Evolutionary conservation across 2,797 vertebrate species (phyloP).

Genomic region (Trematomus bernacchii): DNA sequence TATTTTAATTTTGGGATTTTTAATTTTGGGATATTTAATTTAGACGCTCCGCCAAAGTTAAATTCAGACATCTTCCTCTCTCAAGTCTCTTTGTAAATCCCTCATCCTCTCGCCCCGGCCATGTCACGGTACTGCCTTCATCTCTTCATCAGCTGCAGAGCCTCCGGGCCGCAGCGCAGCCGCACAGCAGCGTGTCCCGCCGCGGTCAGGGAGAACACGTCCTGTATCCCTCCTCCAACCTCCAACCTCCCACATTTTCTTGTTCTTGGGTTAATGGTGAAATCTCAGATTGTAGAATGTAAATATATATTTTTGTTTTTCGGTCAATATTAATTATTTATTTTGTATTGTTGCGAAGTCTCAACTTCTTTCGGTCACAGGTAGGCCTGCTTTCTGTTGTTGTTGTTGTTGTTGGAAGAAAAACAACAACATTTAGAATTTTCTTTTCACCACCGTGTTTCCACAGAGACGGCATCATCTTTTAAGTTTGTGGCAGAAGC

Average conservation of each 20-base stretch:
- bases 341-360: conserved; percentile 61
- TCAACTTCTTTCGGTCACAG: conserved; percentile 55
- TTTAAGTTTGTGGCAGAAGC: conserved; percentile 29
- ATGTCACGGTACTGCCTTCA: neutral
- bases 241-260: conserved; percentile 33
- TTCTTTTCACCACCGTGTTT: conserved; percentile 50
- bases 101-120: conserved; percentile 1
- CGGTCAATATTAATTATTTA: conserved; percentile 76
- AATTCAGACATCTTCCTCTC: neutral
- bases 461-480: conserved; percentile 40
- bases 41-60: conserved; percentile 1
- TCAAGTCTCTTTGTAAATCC: conserved; percentile 13
- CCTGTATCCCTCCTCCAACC: conserved; percentile 11
- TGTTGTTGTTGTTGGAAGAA: conserved; percentile 28
- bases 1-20: conserved; percentile 9
- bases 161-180: too few relatives aligned
- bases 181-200: neutral
- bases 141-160: neutral
- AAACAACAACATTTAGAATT: conserved; percentile 26
- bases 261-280: conserved; percentile 46
- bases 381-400: conserved; percentile 66
- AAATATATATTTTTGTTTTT: conserved; percentile 50
- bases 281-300: conserved; percentile 58
- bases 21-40: neutral
- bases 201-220: neutral